These are phyloP conservation scores for Homalodisca vitripennis DNA, from an alignment of 1,140 invertebrate genomes.

Conservation along the genomic window DNA sequence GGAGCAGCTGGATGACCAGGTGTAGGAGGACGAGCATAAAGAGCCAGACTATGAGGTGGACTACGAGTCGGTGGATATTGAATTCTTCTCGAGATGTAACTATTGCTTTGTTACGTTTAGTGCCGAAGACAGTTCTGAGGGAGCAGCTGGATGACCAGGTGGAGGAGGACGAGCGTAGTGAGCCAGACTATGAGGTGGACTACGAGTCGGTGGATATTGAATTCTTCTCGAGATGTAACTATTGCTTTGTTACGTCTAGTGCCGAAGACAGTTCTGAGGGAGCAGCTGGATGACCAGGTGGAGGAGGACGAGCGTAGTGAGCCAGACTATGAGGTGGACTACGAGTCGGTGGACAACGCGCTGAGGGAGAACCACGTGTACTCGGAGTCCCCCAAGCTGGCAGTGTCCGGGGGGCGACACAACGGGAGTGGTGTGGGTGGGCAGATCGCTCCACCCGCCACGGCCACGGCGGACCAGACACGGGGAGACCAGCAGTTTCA, in stretches of 20 bases:
- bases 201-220: conserved; percentile 46
- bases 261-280: conserved; percentile 76
- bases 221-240: no score
- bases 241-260: conserved; percentile 57
- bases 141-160: conserved; percentile 73
- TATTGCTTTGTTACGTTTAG: no score
- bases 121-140: conserved; percentile 77
- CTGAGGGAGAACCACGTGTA: conserved; percentile 47
- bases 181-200: conserved; percentile 52
- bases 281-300: conserved; percentile 68
- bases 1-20: conserved; percentile 71
- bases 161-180: conserved; percentile 65
- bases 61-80: conserved; percentile 46
- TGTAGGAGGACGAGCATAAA: conserved; percentile 66
- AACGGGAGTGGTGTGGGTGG: conserved; percentile 38
- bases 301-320: conserved; percentile 65
- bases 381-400: conserved; percentile 54
- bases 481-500: neutral
- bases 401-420: conserved; percentile 44
- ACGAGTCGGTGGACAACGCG: conserved; percentile 44
- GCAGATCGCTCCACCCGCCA: neutral
- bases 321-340: conserved; percentile 52
- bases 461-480: conserved; percentile 25
- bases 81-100: no score
- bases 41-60: conserved; percentile 53